These are phyloP conservation scores for Mormyrops boulengeri DNA, from an alignment of 2,797 vertebrate genomes.

Conservation along the genomic window DNA sequence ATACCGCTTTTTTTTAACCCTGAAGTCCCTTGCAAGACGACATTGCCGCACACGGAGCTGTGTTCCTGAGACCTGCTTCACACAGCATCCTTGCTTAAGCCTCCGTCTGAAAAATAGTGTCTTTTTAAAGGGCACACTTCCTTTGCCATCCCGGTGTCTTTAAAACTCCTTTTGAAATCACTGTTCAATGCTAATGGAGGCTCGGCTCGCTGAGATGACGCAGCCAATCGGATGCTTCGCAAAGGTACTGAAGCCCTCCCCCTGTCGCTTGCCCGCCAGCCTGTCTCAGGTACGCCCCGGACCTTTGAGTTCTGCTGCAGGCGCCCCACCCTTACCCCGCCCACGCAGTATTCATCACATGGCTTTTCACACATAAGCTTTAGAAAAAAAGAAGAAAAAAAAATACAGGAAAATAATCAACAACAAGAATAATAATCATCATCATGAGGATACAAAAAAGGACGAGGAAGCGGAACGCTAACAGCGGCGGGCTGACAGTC, in stretches of 20 bases:
- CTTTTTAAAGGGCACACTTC: background rate
- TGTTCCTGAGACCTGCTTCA: background rate
- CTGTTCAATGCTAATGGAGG: background rate
- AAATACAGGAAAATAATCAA: slow-evolving; percentile 12
- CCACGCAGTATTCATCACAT: slow-evolving; percentile 12
- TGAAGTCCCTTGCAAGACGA: background rate
- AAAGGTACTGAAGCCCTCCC: background rate
- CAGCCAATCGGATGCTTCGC: background rate
- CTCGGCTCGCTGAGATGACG: background rate
- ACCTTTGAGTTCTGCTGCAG: slow-evolving; percentile 1
- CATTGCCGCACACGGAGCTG: background rate
- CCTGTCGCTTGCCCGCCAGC: background rate
- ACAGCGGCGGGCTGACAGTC: background rate
- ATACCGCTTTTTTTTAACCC: background rate
- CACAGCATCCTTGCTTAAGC: background rate
- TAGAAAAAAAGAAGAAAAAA: background rate
- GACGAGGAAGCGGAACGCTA: background rate
- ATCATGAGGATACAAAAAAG: slow-evolving; percentile 6
- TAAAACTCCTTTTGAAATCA: background rate
- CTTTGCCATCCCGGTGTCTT: background rate
- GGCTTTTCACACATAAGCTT: slow-evolving; percentile 18
- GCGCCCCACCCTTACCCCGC: background rate
- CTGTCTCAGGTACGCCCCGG: background rate
- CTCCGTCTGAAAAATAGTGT: background rate
- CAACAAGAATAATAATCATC: slow-evolving; percentile 7